These are phyloP conservation scores for Syngnathus scovelli DNA, from an alignment of 2,113 vertebrate species.

Conservation along the genomic window DNA sequence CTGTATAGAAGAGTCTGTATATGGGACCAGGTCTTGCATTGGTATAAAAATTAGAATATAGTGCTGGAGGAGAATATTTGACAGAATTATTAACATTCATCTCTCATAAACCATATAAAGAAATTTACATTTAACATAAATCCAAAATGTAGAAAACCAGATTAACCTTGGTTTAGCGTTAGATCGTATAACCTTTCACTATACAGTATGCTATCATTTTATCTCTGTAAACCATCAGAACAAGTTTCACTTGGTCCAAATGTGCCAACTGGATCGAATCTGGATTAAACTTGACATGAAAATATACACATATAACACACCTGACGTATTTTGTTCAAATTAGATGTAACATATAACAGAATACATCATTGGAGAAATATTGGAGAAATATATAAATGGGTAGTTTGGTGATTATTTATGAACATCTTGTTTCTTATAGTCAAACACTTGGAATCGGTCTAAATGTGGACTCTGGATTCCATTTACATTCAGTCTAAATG, in stretches of 20 bases:
- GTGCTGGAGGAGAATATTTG: no score
- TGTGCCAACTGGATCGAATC: neutral
- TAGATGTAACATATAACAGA: neutral
- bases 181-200: no score
- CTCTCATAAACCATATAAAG: neutral
- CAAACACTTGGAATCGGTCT: no score
- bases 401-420: neutral
- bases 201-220: neutral
- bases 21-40: neutral
- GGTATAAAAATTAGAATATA: neutral
- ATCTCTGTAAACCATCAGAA: neutral
- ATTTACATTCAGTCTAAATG: conserved; percentile 50
- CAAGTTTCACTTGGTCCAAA: neutral
- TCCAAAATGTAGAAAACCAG: neutral
- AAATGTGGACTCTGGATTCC: no score
- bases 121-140: neutral
- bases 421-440: no score
- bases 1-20: neutral
- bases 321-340: neutral
- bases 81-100: neutral
- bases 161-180: neutral
- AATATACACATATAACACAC: neutral
- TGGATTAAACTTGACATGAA: neutral
- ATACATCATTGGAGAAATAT: neutral
- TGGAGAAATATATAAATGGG: neutral